phyloP scores from a whole-genome alignment of 2,888 invertebrate genomes.

The Pristionchus mayeri region DNA sequence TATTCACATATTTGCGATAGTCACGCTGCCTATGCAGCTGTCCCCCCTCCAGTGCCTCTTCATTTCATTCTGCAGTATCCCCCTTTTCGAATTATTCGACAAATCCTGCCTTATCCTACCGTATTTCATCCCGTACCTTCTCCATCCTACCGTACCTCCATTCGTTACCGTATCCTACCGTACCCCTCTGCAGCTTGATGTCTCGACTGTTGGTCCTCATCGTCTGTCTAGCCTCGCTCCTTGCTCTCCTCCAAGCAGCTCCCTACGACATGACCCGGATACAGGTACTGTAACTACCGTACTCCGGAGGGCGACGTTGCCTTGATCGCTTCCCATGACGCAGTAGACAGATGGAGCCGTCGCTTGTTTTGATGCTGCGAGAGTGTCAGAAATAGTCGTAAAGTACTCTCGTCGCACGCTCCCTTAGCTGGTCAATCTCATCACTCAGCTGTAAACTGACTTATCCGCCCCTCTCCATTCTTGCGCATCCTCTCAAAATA shows the following conservation, averaged over 20 bases:
- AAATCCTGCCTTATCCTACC: not conserved
- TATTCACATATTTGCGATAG: conserved; percentile 13
- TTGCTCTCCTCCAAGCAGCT: conserved; percentile 3
- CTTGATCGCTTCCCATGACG: too few species aligned
- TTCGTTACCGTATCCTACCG: not conserved
- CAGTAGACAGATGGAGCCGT: not conserved
- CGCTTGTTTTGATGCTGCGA: not conserved
- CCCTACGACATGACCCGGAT: conserved; percentile 44
- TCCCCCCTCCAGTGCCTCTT: not conserved
- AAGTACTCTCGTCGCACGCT: not conserved
- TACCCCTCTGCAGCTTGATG: not conserved
- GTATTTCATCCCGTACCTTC: not conserved
- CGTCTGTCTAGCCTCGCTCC: conserved; percentile 21
- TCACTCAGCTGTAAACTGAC: not conserved
- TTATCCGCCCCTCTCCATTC: not conserved
- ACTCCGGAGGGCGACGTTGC: too few species aligned
- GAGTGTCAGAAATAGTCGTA: not conserved
- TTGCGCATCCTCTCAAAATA: not conserved
- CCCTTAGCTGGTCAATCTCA: not conserved
- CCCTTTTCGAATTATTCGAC: not conserved
- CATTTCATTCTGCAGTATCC: not conserved
- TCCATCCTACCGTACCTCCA: not conserved
- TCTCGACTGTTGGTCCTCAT: conserved; percentile 27
- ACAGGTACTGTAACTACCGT: conserved; percentile 9
- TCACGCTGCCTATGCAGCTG: not conserved